Percentiles rank a stretch among this genome's conserved stretches.
Conservation (phyloP, 2,888 invertebrate genomes). For the Melieria crassipennis region DNA sequence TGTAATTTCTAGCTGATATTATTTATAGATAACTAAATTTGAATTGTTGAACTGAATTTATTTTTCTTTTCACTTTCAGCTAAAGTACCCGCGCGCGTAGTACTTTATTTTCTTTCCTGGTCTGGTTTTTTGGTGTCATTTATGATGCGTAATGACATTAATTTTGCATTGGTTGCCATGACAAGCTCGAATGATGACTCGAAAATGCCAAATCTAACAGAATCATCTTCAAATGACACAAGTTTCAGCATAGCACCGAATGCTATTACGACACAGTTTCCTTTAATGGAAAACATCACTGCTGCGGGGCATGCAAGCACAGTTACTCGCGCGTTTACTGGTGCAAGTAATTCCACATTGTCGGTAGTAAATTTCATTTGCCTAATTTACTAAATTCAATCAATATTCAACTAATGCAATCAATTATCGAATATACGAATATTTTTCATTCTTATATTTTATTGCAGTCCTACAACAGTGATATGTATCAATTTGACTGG, state of each 20-base stretch:
- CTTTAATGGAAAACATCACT: too few relatives aligned
- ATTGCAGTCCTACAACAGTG: conserved; percentile 35
- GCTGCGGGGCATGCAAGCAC: too few relatives aligned
- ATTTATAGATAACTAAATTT: background rate
- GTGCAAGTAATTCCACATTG: too few relatives aligned
- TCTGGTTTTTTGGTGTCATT: conserved; percentile 78
- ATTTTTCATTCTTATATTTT: conserved; percentile 31
- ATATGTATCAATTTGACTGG: conserved; percentile 68
- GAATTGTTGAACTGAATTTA: background rate
- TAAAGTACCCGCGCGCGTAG: conserved; percentile 74
- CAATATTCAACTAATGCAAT: background rate
- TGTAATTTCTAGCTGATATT: too few relatives aligned
- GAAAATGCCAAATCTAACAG: conserved; percentile 6
- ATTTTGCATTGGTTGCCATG: conserved; percentile 78
- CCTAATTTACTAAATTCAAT: background rate
- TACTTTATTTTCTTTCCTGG: conserved; percentile 77
- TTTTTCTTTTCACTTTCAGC: conserved; percentile 58
- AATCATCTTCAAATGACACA: conserved; percentile 8
- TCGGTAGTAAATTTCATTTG: background rate
- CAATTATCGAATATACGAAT: background rate
- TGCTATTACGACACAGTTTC: too few relatives aligned
- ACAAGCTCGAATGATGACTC: conserved; percentile 58
- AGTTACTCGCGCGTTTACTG: too few relatives aligned
- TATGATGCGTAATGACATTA: conserved; percentile 81
- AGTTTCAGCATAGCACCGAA: background rate